A percentile compares a stretch with the other conserved stretches of the same genome.
These are phyloP conservation scores for Agriopis leucophaearia DNA, from an alignment of 2,888 invertebrate genomes.

Conservation along the genomic window DNA sequence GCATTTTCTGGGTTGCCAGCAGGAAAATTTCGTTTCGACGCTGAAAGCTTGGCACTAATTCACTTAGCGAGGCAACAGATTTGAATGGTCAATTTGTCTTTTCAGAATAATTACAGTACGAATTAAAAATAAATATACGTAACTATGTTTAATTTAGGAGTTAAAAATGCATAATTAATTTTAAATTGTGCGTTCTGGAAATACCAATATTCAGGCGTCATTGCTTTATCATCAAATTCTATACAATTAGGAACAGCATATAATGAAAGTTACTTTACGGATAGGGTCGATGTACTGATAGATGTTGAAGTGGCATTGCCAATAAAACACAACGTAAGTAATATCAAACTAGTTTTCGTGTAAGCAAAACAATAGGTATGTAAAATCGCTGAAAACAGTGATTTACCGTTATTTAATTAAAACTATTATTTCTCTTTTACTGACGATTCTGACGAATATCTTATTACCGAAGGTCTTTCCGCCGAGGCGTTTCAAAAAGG, in stretches of 20 bases:
- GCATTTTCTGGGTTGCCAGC: slow-evolving; percentile 47
- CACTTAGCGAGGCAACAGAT: too few species aligned
- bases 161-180: neutral
- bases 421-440: neutral
- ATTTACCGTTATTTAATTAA: neutral
- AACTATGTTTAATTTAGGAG: too few species aligned
- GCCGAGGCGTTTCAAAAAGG: too few species aligned
- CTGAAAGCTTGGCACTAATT: slow-evolving; percentile 21
- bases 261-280: too few species aligned
- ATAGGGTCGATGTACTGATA: neutral
- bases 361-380: neutral
- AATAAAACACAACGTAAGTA: neutral
- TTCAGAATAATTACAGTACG: too few species aligned
- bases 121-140: too few species aligned
- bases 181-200: neutral
- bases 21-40: slow-evolving; percentile 37
- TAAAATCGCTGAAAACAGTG: neutral
- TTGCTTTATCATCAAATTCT: neutral
- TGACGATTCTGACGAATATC: too few species aligned
- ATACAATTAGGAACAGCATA: neutral
- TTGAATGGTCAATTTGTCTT: too few species aligned
- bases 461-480: too few species aligned
- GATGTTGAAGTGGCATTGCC: neutral
- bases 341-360: neutral
- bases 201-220: too few species aligned